Percentiles rank a stretch among this genome's conserved stretches.
Evolutionary conservation across 2,888 invertebrate species (phyloP).

Genomic region (Steinernema hermaphroditum): DNA sequence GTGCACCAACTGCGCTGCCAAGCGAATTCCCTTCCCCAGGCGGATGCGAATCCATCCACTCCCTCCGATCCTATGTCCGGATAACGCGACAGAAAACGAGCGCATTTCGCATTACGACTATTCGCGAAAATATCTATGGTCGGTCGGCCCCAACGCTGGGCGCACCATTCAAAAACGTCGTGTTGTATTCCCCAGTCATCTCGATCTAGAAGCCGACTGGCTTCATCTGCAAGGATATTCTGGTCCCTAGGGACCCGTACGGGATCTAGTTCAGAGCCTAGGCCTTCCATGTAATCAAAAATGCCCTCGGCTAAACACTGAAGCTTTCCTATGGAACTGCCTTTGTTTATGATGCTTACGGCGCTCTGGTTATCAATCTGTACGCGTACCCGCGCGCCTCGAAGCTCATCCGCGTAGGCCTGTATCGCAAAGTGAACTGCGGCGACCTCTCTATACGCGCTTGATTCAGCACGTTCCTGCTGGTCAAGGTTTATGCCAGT

Average conservation of each 20-base stretch:
- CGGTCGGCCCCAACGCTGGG: neutral
- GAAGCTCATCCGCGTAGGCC: neutral
- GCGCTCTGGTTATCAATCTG: slow-evolving; percentile 4
- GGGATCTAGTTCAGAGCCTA: neutral
- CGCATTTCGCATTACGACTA: neutral
- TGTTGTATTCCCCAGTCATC: neutral
- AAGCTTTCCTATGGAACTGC: too few relatives aligned
- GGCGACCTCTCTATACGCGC: neutral
- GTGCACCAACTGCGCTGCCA: neutral
- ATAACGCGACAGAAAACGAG: neutral
- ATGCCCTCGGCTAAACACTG: neutral
- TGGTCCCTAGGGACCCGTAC: neutral
- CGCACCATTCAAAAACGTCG: neutral
- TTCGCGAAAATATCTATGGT: neutral
- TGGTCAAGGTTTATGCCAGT: neutral
- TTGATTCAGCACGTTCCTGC: neutral
- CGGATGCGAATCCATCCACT: neutral
- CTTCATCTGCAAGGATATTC: slow-evolving; percentile 5
- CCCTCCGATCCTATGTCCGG: neutral
- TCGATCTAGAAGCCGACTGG: neutral
- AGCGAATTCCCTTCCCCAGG: neutral
- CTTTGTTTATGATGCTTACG: slow-evolving; percentile 2
- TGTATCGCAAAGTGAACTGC: neutral
- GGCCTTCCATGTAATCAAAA: neutral
- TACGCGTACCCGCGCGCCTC: neutral